phyloP scores from a whole-genome alignment of 2,113 vertebrate genomes.

The Climacteris rufus region DNA sequence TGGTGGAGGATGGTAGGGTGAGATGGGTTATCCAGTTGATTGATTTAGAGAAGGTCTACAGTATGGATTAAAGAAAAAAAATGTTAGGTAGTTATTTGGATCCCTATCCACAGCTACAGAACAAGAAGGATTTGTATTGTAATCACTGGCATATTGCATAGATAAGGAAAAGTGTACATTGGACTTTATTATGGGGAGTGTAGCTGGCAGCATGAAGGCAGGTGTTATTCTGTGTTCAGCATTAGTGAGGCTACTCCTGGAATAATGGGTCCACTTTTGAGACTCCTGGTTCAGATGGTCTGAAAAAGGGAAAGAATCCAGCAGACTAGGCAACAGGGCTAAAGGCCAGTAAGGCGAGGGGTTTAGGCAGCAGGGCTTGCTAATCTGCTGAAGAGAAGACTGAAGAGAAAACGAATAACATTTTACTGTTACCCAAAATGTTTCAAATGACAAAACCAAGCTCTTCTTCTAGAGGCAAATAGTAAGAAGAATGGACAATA shows the following conservation, averaged over 20 bases:
- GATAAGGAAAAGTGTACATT: background rate
- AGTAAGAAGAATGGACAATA: background rate
- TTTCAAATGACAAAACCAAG: background rate
- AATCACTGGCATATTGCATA: background rate
- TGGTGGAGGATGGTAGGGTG: too few relatives aligned
- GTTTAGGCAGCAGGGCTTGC: background rate
- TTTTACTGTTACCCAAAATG: background rate
- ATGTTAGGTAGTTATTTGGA: background rate
- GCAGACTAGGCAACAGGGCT: fast-evolving
- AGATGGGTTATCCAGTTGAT: background rate
- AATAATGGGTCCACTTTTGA: background rate
- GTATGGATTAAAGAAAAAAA: background rate
- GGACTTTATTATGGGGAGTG: background rate
- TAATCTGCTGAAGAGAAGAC: background rate
- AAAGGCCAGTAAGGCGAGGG: fast-evolving
- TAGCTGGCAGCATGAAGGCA: background rate
- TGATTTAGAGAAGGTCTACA: background rate
- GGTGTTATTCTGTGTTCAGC: background rate
- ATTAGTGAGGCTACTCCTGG: fast-evolving
- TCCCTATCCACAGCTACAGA: too few relatives aligned
- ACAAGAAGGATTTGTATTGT: background rate
- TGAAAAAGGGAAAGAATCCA: background rate
- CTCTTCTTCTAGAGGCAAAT: background rate
- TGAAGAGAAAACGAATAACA: background rate
- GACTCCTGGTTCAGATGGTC: background rate